These are phyloP conservation scores for Polydesmus complanatus DNA, from an alignment of 2,888 invertebrate species.

Conservation along the genomic window DNA sequence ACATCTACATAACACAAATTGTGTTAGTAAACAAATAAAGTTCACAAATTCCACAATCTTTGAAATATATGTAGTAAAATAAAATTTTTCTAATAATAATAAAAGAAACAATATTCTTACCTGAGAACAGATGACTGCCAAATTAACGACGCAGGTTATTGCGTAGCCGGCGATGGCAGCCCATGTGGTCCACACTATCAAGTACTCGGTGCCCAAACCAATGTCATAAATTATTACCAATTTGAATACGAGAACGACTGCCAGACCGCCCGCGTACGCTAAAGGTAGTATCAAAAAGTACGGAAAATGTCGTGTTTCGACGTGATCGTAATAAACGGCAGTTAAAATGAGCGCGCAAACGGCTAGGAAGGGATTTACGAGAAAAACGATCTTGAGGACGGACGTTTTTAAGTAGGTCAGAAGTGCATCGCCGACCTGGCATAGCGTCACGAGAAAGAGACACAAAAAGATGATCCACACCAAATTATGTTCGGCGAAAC, in stretches of 20 bases:
- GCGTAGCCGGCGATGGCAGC: neutral
- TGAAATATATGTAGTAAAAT: no score
- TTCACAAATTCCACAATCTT: no score
- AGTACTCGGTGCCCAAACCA: neutral
- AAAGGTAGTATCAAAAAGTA: neutral
- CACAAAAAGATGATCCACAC: neutral
- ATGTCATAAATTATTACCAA: neutral
- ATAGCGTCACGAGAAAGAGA: neutral
- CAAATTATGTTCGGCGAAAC: neutral
- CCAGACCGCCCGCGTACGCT: neutral
- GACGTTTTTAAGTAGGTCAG: neutral
- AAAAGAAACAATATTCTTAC: neutral
- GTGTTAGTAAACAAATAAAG: no score
- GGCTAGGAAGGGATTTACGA: neutral
- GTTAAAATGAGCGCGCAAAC: neutral
- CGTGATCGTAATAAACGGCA: neutral
- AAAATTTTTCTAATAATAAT: no score
- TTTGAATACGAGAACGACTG: neutral
- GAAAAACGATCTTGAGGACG: neutral
- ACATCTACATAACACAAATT: no score
- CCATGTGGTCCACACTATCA: slow-evolving; percentile 1
- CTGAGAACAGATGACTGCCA: neutral
- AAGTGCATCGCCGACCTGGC: neutral
- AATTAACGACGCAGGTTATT: neutral
- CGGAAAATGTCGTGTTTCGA: neutral